Base-by-base conservation (phyloP, 2,113 vertebrate species). In the Damaliscus lunatus region DNA sequence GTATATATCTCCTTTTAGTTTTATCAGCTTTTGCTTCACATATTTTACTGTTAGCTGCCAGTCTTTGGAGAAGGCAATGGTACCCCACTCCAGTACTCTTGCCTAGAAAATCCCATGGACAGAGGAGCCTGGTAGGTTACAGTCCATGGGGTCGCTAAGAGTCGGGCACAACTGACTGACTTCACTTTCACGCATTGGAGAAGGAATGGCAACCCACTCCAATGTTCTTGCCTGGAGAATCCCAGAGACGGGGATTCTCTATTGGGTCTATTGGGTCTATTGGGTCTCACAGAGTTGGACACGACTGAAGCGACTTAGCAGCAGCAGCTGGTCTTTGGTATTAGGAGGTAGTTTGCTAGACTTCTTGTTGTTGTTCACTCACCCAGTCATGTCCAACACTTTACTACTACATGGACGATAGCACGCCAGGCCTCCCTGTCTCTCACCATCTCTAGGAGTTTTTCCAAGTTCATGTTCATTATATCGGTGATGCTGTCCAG, bases 1-100 rank as follows among this genome's bases (percentile, higher is more conserved):
- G 13, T 33, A 52, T 33, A 1, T 59, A 81, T 96, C 16, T 90
- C 36, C n/a, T 94, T 95, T 57, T 13, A 6, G 1, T 88, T 80
- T 43, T 87, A 11, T 27, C 16, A 36, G 50, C 14, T 64, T 96
- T 94, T 94, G 80, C 50, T 83, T 90, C 27, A 19, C 21, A 71
- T 89, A 81, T 78, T 89, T 95, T 84, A 12, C n/a, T 82, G 6
- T 62, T 80, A 60, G 82, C 50, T 86, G 25, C 23, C 91, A 33
- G 11, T 88, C 40, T 55, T 97, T 23, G 27, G 60, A 62, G 29
- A 62, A 62, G 29, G 60, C 60, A 62, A 15, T 62, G 60, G 60
- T 14, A 62, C 13, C 14, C 60, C 29, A 62, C 60, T 62, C 60
- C 60, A 62, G 29, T 62, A 62, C 59, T 62, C 60, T 31, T 31